phyloP scores from a whole-genome alignment of 2,113 vertebrate species.

The Cynocephalus volans region DNA sequence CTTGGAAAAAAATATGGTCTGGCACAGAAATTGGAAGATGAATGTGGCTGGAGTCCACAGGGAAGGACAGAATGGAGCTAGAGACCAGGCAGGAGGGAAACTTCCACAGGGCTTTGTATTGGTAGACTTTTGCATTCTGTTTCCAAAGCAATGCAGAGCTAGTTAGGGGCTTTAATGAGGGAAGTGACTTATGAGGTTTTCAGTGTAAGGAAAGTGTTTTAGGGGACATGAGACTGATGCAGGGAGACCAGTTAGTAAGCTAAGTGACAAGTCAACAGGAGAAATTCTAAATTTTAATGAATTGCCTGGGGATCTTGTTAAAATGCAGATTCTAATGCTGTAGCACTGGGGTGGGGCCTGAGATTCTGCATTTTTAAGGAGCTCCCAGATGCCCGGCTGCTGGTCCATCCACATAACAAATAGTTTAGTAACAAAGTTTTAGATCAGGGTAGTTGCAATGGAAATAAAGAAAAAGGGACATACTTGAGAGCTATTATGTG shows the following conservation, averaged over 20 bases:
- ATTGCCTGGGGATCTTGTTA: background rate
- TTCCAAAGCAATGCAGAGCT: background rate
- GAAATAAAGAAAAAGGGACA: background rate
- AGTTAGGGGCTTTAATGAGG: background rate
- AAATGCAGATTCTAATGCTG: conserved; percentile 1
- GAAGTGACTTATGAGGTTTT: background rate
- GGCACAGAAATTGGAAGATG: background rate
- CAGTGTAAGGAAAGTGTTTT: conserved; percentile 16
- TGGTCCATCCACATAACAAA: background rate
- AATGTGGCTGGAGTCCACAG: background rate
- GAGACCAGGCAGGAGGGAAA: background rate
- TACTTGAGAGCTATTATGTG: background rate
- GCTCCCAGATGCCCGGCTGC: background rate
- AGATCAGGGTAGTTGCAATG: background rate
- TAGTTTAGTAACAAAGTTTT: background rate
- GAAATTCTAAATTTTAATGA: conserved; percentile 28
- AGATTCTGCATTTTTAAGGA: background rate
- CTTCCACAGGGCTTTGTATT: background rate
- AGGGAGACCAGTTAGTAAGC: background rate
- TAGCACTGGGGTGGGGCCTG: background rate
- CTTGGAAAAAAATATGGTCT: background rate
- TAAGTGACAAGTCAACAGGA: background rate
- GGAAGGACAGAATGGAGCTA: background rate
- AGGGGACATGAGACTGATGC: background rate
- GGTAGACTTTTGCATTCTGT: background rate